phyloP scores from a whole-genome alignment of 1,140 invertebrate species.

The Bombus pyrosoma region DNA sequence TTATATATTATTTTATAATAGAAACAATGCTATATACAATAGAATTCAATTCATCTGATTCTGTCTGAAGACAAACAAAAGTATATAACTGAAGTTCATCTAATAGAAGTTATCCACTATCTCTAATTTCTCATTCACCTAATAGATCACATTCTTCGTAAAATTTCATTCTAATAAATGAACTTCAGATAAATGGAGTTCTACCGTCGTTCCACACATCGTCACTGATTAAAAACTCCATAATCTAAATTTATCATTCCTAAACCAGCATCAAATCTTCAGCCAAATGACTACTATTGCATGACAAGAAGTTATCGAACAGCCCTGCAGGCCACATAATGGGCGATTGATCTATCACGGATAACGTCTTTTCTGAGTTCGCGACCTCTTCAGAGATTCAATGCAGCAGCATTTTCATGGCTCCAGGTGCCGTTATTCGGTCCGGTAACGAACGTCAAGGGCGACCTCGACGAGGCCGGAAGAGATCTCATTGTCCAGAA shows the following conservation, averaged over 20 bases:
- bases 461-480: conserved; percentile 65
- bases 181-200: neutral
- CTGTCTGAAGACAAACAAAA: neutral
- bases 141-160: neutral
- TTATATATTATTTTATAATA: neutral
- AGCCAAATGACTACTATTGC: neutral
- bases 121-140: neutral
- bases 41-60: neutral
- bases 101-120: neutral
- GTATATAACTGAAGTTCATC: neutral
- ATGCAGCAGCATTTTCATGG: conserved; percentile 51
- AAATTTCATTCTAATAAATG: neutral
- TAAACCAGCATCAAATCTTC: too few relatives aligned
- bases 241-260: neutral
- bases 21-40: neutral
- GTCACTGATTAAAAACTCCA: neutral
- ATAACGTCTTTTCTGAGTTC: conserved; percentile 54
- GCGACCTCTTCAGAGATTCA: conserved; percentile 42
- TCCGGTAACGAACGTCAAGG: conserved; percentile 71
- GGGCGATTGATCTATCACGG: conserved; percentile 34
- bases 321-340: neutral
- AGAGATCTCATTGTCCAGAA: conserved; percentile 75
- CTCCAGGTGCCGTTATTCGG: conserved; percentile 62
- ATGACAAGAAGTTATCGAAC: neutral
- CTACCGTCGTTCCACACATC: neutral